Evolutionary conservation across 2,797 vertebrate species (phyloP).

Genomic region (Microtus agrestis): DNA sequence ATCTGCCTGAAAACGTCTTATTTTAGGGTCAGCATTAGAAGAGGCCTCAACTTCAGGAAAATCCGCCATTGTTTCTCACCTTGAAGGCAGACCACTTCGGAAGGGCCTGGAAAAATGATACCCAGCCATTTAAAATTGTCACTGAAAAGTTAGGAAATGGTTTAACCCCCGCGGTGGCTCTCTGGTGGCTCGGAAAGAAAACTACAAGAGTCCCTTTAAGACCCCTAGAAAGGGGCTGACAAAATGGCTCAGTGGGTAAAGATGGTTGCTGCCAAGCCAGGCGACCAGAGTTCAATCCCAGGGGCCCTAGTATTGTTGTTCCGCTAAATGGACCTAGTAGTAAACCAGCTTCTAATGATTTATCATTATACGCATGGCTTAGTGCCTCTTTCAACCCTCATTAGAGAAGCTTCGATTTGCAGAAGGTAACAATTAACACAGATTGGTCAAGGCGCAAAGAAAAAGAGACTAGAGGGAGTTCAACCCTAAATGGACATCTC

Average conservation of each 20-base stretch:
- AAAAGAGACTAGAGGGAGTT: background rate
- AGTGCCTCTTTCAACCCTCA: background rate
- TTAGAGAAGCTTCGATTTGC: background rate
- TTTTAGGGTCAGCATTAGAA: slow-evolving; percentile 28
- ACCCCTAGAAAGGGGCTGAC: background rate
- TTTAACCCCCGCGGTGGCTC: background rate
- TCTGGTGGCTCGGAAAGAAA: slow-evolving; percentile 5
- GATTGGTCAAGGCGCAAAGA: background rate
- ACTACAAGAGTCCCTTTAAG: background rate
- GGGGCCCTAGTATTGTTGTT: background rate
- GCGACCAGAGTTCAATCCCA: background rate
- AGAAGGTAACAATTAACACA: background rate
- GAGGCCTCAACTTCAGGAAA: slow-evolving; percentile 25
- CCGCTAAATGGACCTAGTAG: background rate
- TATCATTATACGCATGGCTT: no score
- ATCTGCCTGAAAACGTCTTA: background rate
- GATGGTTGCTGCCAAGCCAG: background rate
- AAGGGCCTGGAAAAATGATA: slow-evolving; percentile 41
- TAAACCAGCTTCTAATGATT: background rate
- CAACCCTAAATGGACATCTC: background rate
- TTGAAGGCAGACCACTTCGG: background rate
- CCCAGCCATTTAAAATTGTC: background rate
- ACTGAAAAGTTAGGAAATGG: background rate
- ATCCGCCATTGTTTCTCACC: background rate
- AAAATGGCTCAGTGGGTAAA: background rate